phyloP scores from a whole-genome alignment of 1,140 invertebrate species.

The Archegozetes longisetosus region DNA sequence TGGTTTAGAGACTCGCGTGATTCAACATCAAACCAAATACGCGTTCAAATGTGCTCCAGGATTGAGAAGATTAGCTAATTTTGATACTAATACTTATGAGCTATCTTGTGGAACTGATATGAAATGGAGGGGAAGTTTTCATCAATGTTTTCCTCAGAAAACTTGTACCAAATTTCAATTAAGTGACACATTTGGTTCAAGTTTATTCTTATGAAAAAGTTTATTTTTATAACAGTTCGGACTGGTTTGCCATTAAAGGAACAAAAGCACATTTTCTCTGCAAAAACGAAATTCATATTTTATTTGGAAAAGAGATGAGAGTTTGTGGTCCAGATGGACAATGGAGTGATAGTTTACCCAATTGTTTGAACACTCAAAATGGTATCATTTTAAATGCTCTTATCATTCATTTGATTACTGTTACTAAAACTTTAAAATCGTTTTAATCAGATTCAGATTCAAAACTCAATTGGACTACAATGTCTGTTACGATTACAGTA shows the following conservation, averaged over 20 bases:
- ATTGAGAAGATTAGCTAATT: conserved; percentile 1
- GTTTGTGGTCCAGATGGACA: conserved; percentile 9
- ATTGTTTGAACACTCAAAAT: background rate
- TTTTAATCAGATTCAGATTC: background rate
- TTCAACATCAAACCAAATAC: conserved; percentile 10
- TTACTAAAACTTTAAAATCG: background rate
- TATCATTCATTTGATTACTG: background rate
- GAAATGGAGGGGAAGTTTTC: conserved; percentile 4
- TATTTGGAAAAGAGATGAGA: conserved; percentile 11
- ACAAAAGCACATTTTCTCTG: conserved; percentile 2
- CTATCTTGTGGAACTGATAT: conserved; percentile 4
- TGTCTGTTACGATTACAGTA: background rate
- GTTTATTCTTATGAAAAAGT: conserved; percentile 8
- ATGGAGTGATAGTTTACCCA: conserved; percentile 6
- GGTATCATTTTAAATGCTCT: background rate
- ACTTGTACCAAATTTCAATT: background rate
- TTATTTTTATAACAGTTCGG: background rate
- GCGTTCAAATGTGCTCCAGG: background rate
- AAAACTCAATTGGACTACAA: background rate
- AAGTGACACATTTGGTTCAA: background rate
- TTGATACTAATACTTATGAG: background rate
- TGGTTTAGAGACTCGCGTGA: background rate
- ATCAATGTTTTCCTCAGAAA: background rate
- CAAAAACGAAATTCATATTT: conserved; percentile 12
- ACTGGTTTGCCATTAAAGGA: conserved; percentile 1